Percentiles rank a stretch among this genome's conserved stretches.
phyloP scores from a whole-genome alignment of 2,797 vertebrate genomes.

The Molossus alvarezi region DNA sequence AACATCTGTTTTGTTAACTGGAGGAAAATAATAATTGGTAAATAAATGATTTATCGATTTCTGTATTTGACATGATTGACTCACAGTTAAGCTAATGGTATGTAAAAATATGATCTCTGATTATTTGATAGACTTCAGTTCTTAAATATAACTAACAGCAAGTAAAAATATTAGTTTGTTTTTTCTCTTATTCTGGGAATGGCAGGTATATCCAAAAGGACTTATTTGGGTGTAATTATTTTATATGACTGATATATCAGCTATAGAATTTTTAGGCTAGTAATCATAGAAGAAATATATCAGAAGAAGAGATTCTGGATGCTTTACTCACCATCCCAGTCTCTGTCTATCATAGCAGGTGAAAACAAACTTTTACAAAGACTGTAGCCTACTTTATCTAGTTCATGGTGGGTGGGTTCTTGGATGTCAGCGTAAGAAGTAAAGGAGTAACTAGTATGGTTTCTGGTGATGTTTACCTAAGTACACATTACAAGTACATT shows the following conservation, averaged over 20 bases:
- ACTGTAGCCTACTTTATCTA: neutral
- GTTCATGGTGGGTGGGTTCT: conserved; percentile 7
- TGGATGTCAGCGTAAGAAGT: neutral
- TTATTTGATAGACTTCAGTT: conserved; percentile 39
- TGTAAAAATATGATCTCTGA: conserved; percentile 45
- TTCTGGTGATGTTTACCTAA: conserved; percentile 38
- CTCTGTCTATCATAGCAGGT: neutral
- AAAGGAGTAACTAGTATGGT: conserved; percentile 27
- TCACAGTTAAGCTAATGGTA: neutral
- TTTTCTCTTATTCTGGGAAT: conserved; percentile 35
- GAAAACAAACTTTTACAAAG: conserved; percentile 41
- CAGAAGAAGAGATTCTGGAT: conserved; percentile 11
- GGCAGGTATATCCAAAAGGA: neutral
- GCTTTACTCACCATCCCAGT: neutral
- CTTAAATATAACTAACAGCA: conserved; percentile 46
- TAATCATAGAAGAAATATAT: conserved; percentile 16
- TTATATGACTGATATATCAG: neutral
- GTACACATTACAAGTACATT: neutral
- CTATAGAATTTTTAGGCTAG: conserved; percentile 15
- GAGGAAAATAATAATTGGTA: conserved; percentile 49
- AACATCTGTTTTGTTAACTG: conserved; percentile 55
- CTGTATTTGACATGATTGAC: conserved; percentile 46
- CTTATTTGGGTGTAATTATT: conserved; percentile 52
- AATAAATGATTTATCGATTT: conserved; percentile 67
- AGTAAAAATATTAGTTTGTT: conserved; percentile 36